These are phyloP conservation scores for Cephus sareptanus DNA, from an alignment of 2,888 invertebrate genomes.

Conservation along the genomic window DNA sequence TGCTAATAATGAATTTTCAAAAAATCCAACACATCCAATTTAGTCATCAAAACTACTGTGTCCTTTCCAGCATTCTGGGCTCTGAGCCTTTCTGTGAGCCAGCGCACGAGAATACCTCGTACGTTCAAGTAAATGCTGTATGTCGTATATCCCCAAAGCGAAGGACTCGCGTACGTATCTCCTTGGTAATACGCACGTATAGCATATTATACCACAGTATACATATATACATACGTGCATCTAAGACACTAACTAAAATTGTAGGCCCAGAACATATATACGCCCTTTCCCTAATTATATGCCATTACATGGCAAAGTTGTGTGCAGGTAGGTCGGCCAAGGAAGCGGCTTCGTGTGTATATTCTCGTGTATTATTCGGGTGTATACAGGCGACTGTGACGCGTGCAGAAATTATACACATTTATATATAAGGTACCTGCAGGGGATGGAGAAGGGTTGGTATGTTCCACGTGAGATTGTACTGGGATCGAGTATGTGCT, in stretches of 20 bases:
- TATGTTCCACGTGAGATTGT: conserved; percentile 12
- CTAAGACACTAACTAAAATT: conserved; percentile 14
- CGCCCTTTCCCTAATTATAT: conserved; percentile 41
- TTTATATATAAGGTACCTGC: conserved; percentile 4
- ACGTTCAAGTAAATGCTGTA: neutral
- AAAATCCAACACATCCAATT: neutral
- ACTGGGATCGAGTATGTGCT: conserved; percentile 10
- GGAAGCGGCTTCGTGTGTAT: neutral
- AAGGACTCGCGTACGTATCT: no score
- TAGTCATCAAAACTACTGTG: neutral
- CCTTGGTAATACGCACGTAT: no score
- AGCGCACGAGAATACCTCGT: neutral
- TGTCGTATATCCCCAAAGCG: no score
- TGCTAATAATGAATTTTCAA: neutral
- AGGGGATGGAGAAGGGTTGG: neutral
- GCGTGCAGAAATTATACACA: conserved; percentile 5
- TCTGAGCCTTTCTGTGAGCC: neutral
- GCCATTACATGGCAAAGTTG: conserved; percentile 32
- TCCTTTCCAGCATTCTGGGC: neutral
- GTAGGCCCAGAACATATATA: conserved; percentile 38
- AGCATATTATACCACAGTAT: no score
- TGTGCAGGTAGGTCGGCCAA: conserved; percentile 11
- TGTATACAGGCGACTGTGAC: conserved; percentile 6
- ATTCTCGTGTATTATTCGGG: conserved; percentile 8
- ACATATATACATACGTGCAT: neutral